Percentiles rank a stretch among this genome's conserved stretches.
These are phyloP conservation scores for Drosophila borborema DNA, from an alignment of 2,888 invertebrate species.

Conservation along the genomic window DNA sequence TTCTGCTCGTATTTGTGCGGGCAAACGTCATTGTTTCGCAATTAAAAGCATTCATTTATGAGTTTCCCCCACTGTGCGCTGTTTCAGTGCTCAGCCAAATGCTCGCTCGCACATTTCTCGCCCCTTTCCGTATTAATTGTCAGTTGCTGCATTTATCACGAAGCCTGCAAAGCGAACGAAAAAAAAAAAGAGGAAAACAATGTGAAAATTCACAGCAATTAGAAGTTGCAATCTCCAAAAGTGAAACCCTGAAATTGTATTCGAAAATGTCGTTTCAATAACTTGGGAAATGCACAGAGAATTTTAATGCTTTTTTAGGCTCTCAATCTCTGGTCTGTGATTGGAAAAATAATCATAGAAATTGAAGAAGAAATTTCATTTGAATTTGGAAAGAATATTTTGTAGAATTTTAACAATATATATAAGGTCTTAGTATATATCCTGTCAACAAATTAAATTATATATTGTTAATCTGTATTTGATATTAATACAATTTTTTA, in stretches of 20 bases:
- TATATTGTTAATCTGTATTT: too few species aligned
- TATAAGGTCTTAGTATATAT: too few species aligned
- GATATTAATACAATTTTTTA: too few species aligned
- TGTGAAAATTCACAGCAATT: conserved; percentile 31
- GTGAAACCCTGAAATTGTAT: not conserved
- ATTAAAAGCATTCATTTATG: conserved; percentile 77
- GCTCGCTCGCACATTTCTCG: conserved; percentile 15
- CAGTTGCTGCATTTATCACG: conserved; percentile 51
- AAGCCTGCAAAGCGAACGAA: conserved; percentile 40
- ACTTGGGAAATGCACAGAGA: not conserved
- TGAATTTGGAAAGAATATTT: not conserved
- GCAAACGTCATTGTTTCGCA: conserved; percentile 76
- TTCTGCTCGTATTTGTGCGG: conserved; percentile 47
- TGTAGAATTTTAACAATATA: too few species aligned
- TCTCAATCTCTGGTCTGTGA: not conserved
- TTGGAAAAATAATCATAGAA: not conserved
- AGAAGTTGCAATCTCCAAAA: conserved; percentile 30
- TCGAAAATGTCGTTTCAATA: conserved; percentile 4
- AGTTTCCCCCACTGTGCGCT: conserved; percentile 43
- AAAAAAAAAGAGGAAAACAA: not conserved
- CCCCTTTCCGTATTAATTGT: conserved; percentile 38
- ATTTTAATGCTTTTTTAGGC: not conserved
- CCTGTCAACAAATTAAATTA: too few species aligned
- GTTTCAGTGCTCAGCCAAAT: conserved; percentile 20
- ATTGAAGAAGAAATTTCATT: not conserved